Percentiles rank a stretch among this genome's conserved stretches.
Conservation (phyloP, 2,888 invertebrate genomes). For the Dryobota labecula region DNA sequence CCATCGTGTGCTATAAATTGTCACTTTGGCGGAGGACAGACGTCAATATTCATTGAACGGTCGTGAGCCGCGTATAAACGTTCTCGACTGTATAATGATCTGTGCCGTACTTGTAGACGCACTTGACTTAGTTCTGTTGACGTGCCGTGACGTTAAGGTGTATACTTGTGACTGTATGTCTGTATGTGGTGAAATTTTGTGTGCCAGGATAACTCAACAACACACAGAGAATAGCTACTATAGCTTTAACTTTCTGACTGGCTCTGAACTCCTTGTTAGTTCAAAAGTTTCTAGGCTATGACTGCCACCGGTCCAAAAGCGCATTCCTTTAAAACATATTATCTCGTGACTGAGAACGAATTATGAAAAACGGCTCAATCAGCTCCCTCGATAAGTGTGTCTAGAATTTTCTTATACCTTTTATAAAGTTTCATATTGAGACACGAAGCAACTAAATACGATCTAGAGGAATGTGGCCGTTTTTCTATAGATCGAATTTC, state of each 20-base stretch:
- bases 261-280: background rate
- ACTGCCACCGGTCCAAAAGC: too few relatives aligned
- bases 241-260: too few relatives aligned
- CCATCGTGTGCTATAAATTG: slow-evolving; percentile 71
- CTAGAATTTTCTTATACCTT: too few relatives aligned
- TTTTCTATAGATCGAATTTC: too few relatives aligned
- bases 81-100: slow-evolving; percentile 70
- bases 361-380: too few relatives aligned
- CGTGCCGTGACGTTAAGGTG: slow-evolving; percentile 8
- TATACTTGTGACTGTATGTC: background rate
- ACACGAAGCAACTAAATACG: too few relatives aligned
- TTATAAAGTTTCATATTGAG: too few relatives aligned
- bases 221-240: background rate
- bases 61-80: slow-evolving; percentile 67
- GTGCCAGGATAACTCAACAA: background rate
- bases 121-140: slow-evolving; percentile 63
- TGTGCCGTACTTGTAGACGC: slow-evolving; percentile 51
- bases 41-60: slow-evolving; percentile 69
- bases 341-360: too few relatives aligned
- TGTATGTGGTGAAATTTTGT: background rate
- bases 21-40: slow-evolving; percentile 67
- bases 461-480: too few relatives aligned
- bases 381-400: too few relatives aligned
- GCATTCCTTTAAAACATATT: too few relatives aligned
- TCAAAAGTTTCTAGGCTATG: too few relatives aligned